Percentiles rank a stretch among this genome's conserved stretches.
Conservation (phyloP, 2,797 vertebrate genomes). For the Phataginus tricuspis region DNA sequence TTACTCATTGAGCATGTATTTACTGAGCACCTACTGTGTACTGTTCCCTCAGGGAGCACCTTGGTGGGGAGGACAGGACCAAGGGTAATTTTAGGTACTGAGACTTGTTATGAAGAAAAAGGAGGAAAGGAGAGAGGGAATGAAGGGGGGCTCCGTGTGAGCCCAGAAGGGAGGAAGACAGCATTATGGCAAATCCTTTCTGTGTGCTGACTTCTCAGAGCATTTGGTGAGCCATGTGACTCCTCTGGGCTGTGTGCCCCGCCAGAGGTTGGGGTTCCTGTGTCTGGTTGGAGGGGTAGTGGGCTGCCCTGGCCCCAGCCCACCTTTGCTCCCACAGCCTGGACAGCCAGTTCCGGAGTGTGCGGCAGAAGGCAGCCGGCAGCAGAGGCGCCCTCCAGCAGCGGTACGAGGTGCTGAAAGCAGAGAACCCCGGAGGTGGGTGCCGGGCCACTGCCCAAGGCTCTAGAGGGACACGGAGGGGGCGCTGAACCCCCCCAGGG, state of each 20-base stretch:
- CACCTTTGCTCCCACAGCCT: slow-evolving; percentile 85
- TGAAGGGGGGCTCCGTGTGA: background rate
- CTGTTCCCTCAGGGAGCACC: background rate
- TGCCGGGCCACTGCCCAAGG: background rate
- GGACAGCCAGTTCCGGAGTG: slow-evolving; percentile 86
- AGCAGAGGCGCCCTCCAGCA: slow-evolving; percentile 89
- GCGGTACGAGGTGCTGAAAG: slow-evolving; percentile 90
- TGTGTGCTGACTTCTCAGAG: background rate
- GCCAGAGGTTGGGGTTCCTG: background rate
- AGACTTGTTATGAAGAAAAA: background rate
- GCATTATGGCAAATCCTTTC: fast-evolving
- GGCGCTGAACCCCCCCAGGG: too few relatives aligned
- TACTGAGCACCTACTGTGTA: background rate
- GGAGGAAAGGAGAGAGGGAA: background rate
- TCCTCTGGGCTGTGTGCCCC: background rate
- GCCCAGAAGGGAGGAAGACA: background rate
- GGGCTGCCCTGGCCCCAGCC: background rate
- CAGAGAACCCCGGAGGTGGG: slow-evolving; percentile 87
- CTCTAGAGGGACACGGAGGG: background rate
- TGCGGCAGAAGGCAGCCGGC: slow-evolving; percentile 90
- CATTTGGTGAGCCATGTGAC: background rate
- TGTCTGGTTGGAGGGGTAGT: background rate
- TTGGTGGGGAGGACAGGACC: background rate
- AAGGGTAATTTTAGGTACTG: background rate
- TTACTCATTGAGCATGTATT: background rate